A percentile compares a stretch with the other conserved stretches of the same genome.
These are phyloP conservation scores for Crotalus horridus DNA, from an alignment of 2,113 vertebrate genomes.

Conservation along the genomic window DNA sequence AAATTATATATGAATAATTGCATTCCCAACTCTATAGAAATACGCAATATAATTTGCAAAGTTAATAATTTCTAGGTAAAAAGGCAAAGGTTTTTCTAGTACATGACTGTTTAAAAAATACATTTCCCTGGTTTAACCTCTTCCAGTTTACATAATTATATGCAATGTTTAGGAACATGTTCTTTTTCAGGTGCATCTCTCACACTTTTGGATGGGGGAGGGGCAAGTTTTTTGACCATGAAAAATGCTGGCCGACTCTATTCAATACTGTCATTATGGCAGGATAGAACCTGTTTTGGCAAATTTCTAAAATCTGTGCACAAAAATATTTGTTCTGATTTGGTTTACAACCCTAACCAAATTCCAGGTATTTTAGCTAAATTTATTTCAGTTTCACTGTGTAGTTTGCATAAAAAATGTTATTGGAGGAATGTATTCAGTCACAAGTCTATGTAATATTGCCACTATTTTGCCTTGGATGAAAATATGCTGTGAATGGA, in stretches of 20 bases:
- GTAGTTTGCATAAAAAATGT: neutral
- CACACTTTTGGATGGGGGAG: neutral
- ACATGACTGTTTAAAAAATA: neutral
- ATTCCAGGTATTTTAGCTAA: neutral
- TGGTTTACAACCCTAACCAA: neutral
- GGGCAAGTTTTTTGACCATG: neutral
- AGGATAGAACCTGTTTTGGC: neutral
- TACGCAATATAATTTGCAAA: neutral
- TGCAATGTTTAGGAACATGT: neutral
- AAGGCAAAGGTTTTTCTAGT: neutral
- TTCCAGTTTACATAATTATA: neutral
- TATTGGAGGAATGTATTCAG: neutral
- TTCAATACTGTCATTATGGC: neutral
- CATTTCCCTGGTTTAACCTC: neutral
- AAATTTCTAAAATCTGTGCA: neutral
- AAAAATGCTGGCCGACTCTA: neutral
- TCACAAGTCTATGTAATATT: neutral
- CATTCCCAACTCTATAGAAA: neutral
- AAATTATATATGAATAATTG: neutral
- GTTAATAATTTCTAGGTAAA: neutral
- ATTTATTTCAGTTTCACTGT: neutral
- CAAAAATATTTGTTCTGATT: neutral
- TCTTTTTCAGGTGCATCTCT: neutral
- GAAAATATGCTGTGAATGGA: neutral
- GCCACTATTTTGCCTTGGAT: neutral